phyloP scores from a whole-genome alignment of 1,140 invertebrate species.

The Ladona fulva region DNA sequence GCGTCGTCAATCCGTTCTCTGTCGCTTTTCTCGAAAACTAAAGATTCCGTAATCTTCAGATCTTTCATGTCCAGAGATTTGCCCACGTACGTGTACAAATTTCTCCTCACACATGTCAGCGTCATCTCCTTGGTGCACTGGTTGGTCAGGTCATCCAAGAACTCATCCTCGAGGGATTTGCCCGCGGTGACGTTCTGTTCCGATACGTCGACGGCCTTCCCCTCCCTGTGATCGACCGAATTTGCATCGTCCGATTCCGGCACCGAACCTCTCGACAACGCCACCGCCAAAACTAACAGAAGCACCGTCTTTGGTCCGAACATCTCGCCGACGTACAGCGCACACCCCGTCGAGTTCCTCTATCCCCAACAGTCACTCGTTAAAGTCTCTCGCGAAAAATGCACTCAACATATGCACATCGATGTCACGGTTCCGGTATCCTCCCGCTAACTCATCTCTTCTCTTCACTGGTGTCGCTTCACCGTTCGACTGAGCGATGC shows the following conservation, averaged over 20 bases:
- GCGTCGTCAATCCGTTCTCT: background rate
- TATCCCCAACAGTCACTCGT: background rate
- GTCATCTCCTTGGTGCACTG: background rate
- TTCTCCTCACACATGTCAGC: background rate
- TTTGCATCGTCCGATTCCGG: background rate
- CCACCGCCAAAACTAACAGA: background rate
- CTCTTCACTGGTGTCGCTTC: background rate
- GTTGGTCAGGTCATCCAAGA: background rate
- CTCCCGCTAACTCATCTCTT: background rate
- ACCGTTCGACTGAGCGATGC: background rate
- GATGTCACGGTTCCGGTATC: background rate
- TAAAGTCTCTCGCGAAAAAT: background rate
- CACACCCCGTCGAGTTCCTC: background rate
- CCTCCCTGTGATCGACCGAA: background rate
- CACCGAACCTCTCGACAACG: background rate
- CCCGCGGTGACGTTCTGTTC: background rate
- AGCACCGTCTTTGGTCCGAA: background rate
- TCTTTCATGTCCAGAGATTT: background rate
- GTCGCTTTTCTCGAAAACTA: background rate
- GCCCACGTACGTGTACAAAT: background rate
- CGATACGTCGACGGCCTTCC: background rate
- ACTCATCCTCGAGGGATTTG: background rate
- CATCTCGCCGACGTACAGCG: background rate
- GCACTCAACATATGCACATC: background rate
- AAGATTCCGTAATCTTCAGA: background rate